These are phyloP conservation scores for Oreonectes daqikongensis DNA, from an alignment of 2,797 vertebrate genomes.

Conservation along the genomic window DNA sequence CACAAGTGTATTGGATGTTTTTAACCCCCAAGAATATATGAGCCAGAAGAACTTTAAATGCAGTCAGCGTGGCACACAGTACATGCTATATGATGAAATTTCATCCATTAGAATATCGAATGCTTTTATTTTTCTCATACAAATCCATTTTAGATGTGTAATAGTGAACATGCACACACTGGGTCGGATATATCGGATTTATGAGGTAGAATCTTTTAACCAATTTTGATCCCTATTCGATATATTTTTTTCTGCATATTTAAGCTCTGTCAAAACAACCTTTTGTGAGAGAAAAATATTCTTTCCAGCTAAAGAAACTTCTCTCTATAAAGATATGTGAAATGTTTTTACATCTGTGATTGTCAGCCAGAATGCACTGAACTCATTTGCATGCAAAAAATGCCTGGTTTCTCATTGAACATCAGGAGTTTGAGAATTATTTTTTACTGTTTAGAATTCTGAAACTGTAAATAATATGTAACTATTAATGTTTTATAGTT, in stretches of 20 bases:
- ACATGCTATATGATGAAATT: background rate
- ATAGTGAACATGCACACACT: background rate
- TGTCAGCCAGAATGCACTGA: constrained; percentile 39
- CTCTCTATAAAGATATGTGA: background rate
- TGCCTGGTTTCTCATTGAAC: constrained; percentile 23
- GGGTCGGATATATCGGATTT: background rate
- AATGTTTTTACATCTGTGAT: constrained; percentile 35
- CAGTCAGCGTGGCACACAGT: background rate
- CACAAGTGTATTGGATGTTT: background rate
- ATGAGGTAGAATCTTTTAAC: background rate
- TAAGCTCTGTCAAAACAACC: background rate
- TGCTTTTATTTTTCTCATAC: background rate
- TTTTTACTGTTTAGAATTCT: constrained; percentile 5
- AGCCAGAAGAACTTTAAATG: background rate
- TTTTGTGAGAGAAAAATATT: background rate
- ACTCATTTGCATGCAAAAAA: constrained; percentile 15
- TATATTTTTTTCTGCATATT: too few relatives aligned
- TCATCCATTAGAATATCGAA: too few relatives aligned
- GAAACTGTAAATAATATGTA: constrained; percentile 7
- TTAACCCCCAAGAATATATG: background rate
- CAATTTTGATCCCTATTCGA: background rate
- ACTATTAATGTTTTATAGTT: constrained; percentile 4
- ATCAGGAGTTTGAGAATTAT: constrained; percentile 13
- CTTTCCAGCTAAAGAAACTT: background rate
- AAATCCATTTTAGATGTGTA: background rate